A percentile compares a stretch with the other conserved stretches of the same genome.
Conservation (phyloP, 1,140 invertebrate species). For the Hyposmocoma kahamanoa region DNA sequence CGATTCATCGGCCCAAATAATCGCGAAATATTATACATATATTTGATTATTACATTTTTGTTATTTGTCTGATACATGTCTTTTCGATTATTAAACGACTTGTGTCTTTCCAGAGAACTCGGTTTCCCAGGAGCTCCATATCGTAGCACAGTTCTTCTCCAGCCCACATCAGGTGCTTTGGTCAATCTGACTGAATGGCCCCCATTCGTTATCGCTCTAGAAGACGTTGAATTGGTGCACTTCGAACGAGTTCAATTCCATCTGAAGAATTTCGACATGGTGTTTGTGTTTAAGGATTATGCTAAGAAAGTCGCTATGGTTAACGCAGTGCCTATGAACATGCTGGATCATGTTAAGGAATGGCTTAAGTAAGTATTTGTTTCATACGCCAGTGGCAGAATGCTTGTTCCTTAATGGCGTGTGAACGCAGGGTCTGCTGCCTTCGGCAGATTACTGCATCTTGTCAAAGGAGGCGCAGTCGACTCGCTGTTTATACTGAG, state of each 20-base stretch:
- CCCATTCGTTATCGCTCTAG: slow-evolving; percentile 97
- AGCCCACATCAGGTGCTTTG: slow-evolving; percentile 97
- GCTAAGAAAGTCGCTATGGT: slow-evolving; percentile 95
- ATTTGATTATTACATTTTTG: too few relatives aligned
- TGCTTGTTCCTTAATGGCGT: too few relatives aligned
- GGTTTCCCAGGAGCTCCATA: slow-evolving; percentile 99
- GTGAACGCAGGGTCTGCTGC: too few relatives aligned
- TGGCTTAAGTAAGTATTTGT: slow-evolving; percentile 90
- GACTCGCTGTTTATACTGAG: too few relatives aligned
- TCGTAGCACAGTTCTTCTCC: slow-evolving; percentile 95
- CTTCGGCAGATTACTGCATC: too few relatives aligned
- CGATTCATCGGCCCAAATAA: too few relatives aligned
- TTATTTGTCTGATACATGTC: too few relatives aligned
- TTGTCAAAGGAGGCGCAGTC: too few relatives aligned
- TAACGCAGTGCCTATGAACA: slow-evolving; percentile 98
- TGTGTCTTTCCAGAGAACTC: slow-evolving; percentile 80
- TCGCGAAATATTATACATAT: too few relatives aligned
- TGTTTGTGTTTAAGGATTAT: slow-evolving; percentile 99
- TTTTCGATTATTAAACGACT: too few relatives aligned
- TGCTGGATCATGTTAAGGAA: slow-evolving; percentile 99
- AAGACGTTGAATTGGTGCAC: slow-evolving; percentile 98
- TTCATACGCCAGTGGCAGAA: too few relatives aligned
- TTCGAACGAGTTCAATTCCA: slow-evolving; percentile 99
- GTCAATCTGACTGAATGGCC: slow-evolving; percentile 99
- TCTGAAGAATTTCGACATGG: slow-evolving; percentile 99